A percentile compares a stretch with the other conserved stretches of the same genome.
Evolutionary conservation across 2,797 vertebrate species (phyloP).

Genomic region (Lacerta agilis): DNA sequence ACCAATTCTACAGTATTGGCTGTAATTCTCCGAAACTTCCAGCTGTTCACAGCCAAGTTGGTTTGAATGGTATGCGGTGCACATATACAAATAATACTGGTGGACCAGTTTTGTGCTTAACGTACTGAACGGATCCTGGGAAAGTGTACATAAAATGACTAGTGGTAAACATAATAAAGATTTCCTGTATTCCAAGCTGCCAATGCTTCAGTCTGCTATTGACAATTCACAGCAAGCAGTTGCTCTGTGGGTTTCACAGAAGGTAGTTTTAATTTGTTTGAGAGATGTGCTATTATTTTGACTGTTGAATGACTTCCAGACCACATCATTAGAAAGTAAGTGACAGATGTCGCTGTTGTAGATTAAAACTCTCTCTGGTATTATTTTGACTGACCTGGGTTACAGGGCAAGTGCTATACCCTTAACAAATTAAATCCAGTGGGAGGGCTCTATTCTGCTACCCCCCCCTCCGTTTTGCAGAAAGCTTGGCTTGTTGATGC

Average conservation of each 20-base stretch:
- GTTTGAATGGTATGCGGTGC: conserved; percentile 26
- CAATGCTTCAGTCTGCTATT: background rate
- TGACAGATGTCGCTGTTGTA: conserved; percentile 61
- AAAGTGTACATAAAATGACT: background rate
- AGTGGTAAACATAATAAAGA: background rate
- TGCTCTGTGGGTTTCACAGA: background rate
- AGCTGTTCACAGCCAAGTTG: conserved; percentile 25
- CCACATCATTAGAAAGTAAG: conserved; percentile 70
- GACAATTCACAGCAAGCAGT: background rate
- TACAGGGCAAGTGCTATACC: conserved; percentile 58
- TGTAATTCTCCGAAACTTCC: background rate
- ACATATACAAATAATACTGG: background rate
- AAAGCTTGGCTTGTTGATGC: background rate
- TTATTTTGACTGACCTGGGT: conserved; percentile 48
- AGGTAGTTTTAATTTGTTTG: conserved; percentile 25
- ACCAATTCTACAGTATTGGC: background rate
- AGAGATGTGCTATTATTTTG: background rate
- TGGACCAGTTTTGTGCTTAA: background rate
- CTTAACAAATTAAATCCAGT: background rate
- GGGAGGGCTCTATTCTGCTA: background rate
- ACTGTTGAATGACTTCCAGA: conserved; percentile 57
- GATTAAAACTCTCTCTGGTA: conserved; percentile 66
- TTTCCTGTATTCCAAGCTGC: background rate
- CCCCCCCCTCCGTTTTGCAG: background rate
- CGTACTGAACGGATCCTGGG: background rate